Base-by-base conservation (phyloP, 2,113 vertebrate genomes). In the Rhinopomastus cyanomelas region DNA sequence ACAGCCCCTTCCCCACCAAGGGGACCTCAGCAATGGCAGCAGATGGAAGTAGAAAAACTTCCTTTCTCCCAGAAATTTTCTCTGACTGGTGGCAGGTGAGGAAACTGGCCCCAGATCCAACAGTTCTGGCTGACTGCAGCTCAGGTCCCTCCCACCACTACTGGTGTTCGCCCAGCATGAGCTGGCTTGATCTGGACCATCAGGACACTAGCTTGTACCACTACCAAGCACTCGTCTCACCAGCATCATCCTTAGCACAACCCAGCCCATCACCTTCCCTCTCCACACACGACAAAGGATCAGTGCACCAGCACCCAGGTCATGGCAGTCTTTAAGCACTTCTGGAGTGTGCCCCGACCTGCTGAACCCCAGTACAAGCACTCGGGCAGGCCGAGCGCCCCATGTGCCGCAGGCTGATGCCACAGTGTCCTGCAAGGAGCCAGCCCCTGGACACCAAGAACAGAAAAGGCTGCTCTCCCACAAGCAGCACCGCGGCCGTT, bases 401-500 rank as follows among this genome's bases (percentile, higher is more conserved):
- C 16, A 32, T 21, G 37, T 18, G n/a, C 17, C 49, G 57, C 18
- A 25, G 67, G 8, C 26, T 65, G 51, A 34, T 26, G 64, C 27
- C 34, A 60, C 48, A 46, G 22, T 3, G 25, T 60, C 55, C 42
- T 32, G 21, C 32, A 22, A 67, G 74, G 39, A 87, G 66, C 19
- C 29, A 1, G 9, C 8, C 5, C 17, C 34, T 44, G 30, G 49
- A 36, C 37, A 7, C 52, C 6, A 11, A n/a, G 62, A 75, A 77
- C 0, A 68, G 62, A 23, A 55, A 46, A 72, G 34, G 2, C 22
- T 32, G 32, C n/a, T 57, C 8, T 4, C 16, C 4, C 2, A 3
- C 0, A 2, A 85, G 25, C 71, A 75, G 25, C 10, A 2, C 25
- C 1, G 10, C 0, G 11, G 51, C 36, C 1, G 5, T 29, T 16